Base-by-base conservation (phyloP, 2,888 invertebrate species). In the Machimus atricapillus region DNA sequence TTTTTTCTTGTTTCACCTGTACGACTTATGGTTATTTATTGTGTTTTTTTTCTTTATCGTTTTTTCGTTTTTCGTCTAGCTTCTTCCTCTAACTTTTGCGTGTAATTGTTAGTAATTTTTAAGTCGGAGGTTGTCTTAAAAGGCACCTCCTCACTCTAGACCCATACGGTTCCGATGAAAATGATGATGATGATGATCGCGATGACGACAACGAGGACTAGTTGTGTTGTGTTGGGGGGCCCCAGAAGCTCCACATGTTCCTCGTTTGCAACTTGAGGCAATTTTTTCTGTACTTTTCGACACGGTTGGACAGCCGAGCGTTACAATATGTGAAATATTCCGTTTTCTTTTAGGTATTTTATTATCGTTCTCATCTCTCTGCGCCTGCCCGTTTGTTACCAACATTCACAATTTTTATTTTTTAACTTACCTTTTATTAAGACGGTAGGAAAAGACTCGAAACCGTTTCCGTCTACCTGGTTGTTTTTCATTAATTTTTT, bases 271-370 rank as follows among this genome's bases (percentile, higher is more conserved):
- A 27, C 19, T 76, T 76, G 14, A 76, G 34, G 46, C 23, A 46
- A 56, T 81, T 81, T 83, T 83, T 83, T 83, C 66, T 73, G 66
- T 82, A 56, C 82, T 46, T 40, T 86, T 78, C 78, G 86, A 86
- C 73, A 86, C 88, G 86, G 86, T 85, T 88, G 88, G 88, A 88
- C 88, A 87, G 74, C 86, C 86, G 88, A 88, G 88, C 88, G 88
- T 88, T 88, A 87, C 88, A 87, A 87, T 86, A 87, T 87, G 88
- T 87, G 87, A 86, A 88, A 87, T 87, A 87, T 83, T 77, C 87
- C 83, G 83, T 87, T 85, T 85, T 85, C 85, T 85, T 85, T 85
- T 85, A 46, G 19, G 73, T 74, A 74, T 85, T 37, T 58, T 85
- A 74, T 74, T 46, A 74, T 85, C 74, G 43, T 27, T 73, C 58